Base-by-base conservation (phyloP, 2,888 invertebrate genomes). In the Hirtodrosophila trivittata region DNA sequence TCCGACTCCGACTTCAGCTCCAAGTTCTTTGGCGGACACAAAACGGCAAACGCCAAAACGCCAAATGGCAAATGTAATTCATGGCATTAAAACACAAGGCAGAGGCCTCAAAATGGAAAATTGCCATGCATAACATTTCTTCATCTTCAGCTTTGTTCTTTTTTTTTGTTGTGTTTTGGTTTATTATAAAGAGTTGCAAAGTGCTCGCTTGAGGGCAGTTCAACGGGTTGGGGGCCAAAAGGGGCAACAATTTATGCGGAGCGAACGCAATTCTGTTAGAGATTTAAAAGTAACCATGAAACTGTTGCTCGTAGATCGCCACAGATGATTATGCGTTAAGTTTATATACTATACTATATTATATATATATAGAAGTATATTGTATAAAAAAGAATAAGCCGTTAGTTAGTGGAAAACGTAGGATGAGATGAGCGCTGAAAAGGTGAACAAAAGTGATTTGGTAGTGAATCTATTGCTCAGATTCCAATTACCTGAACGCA, bases 41-140 rank as follows among this genome's bases (percentile, higher is more conserved):
- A 52, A 57, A 58, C 50, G 42, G 43, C 38, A 43, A 26, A 49
- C 59, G 41, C 28, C 28, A 28, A 28, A 28, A 28, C 6, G 45
- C 46, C 10, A 41, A 55, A 66, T 51, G 58, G 56, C 54, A 66
- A 59, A 81, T 77, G 66, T 77, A 77, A 84, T 86, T 75, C 82
- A 75, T 81, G 78, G 78, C 75, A 86, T 81, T 75, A 84, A 86
- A 71, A 65, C 66, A 66, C 66, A 62, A 60, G 59, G 64, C 66
- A 69, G 82, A 83, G 75, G 87, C 78, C 72, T 84, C 83, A 88
- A 87, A 75, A 83, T 77, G 75, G 86, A 78, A 87, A 87, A 88
- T 88, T 87, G 77, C 78, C 78, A 83, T 87, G 86, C 87, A 87
- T 88, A 88, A 83, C 72, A 88, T 80, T 77, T 73, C 73, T 66